phyloP scores from a whole-genome alignment of 2,888 invertebrate genomes.

The Disparrhopalites patrizii region DNA sequence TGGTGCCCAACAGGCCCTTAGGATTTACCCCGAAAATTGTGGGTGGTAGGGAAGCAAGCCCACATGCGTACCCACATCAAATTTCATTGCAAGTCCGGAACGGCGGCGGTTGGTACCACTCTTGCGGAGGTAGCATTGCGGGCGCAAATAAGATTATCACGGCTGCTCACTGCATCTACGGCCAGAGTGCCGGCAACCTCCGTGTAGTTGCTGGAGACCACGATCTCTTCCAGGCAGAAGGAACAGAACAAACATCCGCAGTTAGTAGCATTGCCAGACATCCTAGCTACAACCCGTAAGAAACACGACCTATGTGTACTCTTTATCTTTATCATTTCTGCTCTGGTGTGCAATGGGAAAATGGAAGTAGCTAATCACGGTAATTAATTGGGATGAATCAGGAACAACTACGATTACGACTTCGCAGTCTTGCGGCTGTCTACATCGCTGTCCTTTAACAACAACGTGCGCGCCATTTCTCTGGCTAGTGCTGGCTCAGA shows the following conservation, averaged over 20 bases:
- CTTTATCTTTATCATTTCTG: not conserved
- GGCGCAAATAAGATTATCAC: slow-evolving; percentile 20
- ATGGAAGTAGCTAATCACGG: too few species aligned
- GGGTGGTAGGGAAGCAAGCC: slow-evolving; percentile 28
- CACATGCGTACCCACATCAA: slow-evolving; percentile 29
- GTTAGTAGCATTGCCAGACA: slow-evolving; percentile 22
- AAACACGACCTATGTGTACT: not conserved
- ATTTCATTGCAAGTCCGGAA: slow-evolving; percentile 29
- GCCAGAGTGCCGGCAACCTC: slow-evolving; percentile 24
- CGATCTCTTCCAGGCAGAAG: slow-evolving; percentile 24
- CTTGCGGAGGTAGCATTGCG: slow-evolving; percentile 28
- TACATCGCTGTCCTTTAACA: slow-evolving; percentile 24
- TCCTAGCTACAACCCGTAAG: slow-evolving; percentile 30
- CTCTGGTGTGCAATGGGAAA: too few species aligned
- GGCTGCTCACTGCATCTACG: slow-evolving; percentile 26
- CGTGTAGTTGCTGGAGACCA: slow-evolving; percentile 36
- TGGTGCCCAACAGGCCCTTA: slow-evolving; percentile 10
- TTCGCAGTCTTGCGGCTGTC: slow-evolving; percentile 29
- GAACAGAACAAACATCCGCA: slow-evolving; percentile 27
- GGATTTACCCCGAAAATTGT: slow-evolving; percentile 25
- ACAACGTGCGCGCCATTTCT: slow-evolving; percentile 22
- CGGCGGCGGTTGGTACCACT: slow-evolving; percentile 24
- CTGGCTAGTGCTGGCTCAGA: slow-evolving; percentile 21
- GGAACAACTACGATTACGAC: slow-evolving; percentile 33
- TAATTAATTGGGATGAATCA: too few species aligned